A percentile compares a stretch with the other conserved stretches of the same genome.
phyloP scores from a whole-genome alignment of 2,113 vertebrate species.

The Amia ocellicauda region DNA sequence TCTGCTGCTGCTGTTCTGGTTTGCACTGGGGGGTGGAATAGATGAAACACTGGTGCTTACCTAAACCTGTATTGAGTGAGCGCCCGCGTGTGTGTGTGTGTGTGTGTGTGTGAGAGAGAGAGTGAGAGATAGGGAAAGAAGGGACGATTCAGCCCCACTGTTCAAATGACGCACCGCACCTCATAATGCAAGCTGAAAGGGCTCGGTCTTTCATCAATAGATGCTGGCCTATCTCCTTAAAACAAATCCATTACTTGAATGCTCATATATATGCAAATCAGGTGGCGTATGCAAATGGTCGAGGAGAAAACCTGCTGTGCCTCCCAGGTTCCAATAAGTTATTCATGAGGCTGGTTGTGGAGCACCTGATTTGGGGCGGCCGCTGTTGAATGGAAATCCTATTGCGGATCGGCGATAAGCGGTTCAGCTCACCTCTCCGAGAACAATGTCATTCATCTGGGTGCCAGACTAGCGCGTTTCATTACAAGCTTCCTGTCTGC shows the following conservation, averaged over 20 bases:
- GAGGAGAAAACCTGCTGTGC: slow-evolving; percentile 5
- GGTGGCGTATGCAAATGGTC: background rate
- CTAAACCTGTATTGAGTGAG: background rate
- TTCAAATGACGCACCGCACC: background rate
- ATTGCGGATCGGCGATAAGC: slow-evolving; percentile 3
- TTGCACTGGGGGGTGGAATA: background rate
- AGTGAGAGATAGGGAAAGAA: background rate
- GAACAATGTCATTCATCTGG: slow-evolving; percentile 13
- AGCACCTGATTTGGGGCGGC: slow-evolving; percentile 7
- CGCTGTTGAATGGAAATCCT: slow-evolving; percentile 6
- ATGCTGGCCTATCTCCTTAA: background rate
- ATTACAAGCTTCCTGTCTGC: slow-evolving; percentile 3
- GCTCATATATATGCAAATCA: slow-evolving; percentile 14
- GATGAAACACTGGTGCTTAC: background rate
- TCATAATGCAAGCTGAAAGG: background rate
- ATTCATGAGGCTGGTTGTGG: background rate
- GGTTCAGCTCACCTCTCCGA: slow-evolving; percentile 6
- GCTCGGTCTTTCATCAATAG: background rate
- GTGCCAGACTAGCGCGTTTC: slow-evolving; percentile 3
- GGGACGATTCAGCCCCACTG: background rate
- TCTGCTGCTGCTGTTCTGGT: background rate
- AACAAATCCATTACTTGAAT: slow-evolving; percentile 11
- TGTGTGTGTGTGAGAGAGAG: background rate
- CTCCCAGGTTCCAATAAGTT: slow-evolving; percentile 12
- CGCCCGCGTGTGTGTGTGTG: too few species aligned